Evolutionary conservation across 2,113 vertebrate species (phyloP), one percentile per base, ranked within the genome.

Genomic region (Corythoichthys intestinalis): DNA sequence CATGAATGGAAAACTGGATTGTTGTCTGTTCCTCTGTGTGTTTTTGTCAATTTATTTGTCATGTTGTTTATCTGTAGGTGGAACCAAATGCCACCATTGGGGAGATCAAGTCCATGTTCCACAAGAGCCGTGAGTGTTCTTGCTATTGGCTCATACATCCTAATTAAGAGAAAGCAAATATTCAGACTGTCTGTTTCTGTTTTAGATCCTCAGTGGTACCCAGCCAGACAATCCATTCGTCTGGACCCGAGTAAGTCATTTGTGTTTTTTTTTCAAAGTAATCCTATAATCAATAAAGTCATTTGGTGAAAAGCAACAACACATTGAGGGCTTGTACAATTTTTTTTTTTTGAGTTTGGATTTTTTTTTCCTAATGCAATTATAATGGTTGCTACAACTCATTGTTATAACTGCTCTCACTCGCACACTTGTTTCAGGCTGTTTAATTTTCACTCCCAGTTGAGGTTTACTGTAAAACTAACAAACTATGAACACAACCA

Each of bases 61-160:
- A 38, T 74, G 10, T 0, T 73, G 56, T 74, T 74, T 76, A 65
- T 84, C 83, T 83, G 37, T 78, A 97, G 96, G 96, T 98, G 72
- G 96, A 96, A 84, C 96, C 96, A 69, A 93, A 96, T 83, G 95
- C 96, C 74, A 97, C 95, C 2, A 90, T 97, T 1, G 94, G 94
- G 0, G 96, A 97, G 76, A 96, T 97, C 87, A 97, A 97, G 91
- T 94, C 87, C 4, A 94, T 97, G 90, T 98, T 97, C 90, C 94
- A 93, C 83, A 96, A 93, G 88, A 91, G 85, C 66, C 94, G 95
- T 98, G 88, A 91, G 96, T 94, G 73, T 53, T 50, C 38, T 59
- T 52, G n/a, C 9, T 67, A 15, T 39, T 48, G 20, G 35, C 52
- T 76, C 70, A 69, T 70, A 0, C 46, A 65, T 71, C n/a, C 8